Evolutionary conservation across 2,113 vertebrate genomes (phyloP).

Genomic region (Pelecanoides urinatrix): DNA sequence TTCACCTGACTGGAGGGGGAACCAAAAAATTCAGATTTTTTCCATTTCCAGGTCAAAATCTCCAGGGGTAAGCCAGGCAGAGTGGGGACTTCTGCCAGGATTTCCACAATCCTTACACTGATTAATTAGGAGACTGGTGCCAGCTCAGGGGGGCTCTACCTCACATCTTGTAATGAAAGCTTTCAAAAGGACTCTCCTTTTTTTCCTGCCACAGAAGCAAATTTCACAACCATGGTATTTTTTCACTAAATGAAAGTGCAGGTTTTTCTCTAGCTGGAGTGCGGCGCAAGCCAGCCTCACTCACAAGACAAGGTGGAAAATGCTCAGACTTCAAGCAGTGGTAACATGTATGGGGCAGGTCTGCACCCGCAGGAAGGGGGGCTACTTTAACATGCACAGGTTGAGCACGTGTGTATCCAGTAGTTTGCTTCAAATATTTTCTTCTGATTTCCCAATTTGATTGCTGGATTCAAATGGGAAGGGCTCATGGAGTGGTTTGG

Average conservation of each 20-base stretch:
- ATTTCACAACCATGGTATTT: neutral
- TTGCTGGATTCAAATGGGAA: neutral
- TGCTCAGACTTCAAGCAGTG: neutral
- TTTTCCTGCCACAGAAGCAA: neutral
- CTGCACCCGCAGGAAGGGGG: neutral
- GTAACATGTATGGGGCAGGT: neutral
- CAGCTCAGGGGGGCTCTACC: neutral
- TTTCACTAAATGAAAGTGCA: neutral
- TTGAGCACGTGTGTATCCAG: fast-evolving
- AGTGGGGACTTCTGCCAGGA: neutral
- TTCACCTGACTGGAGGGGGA: neutral
- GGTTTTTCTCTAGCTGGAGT: neutral
- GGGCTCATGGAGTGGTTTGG: neutral
- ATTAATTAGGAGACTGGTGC: neutral
- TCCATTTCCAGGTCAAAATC: neutral
- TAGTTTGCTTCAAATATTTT: neutral
- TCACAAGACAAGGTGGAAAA: neutral
- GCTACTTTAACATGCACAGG: neutral
- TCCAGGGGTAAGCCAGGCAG: neutral
- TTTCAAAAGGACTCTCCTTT: neutral
- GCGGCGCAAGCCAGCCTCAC: neutral
- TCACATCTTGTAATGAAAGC: neutral
- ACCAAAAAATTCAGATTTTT: neutral
- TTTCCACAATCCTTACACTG: neutral
- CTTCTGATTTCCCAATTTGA: neutral